Conservation (phyloP, 2,797 vertebrate species). For the Limnodromus scolopaceus region DNA sequence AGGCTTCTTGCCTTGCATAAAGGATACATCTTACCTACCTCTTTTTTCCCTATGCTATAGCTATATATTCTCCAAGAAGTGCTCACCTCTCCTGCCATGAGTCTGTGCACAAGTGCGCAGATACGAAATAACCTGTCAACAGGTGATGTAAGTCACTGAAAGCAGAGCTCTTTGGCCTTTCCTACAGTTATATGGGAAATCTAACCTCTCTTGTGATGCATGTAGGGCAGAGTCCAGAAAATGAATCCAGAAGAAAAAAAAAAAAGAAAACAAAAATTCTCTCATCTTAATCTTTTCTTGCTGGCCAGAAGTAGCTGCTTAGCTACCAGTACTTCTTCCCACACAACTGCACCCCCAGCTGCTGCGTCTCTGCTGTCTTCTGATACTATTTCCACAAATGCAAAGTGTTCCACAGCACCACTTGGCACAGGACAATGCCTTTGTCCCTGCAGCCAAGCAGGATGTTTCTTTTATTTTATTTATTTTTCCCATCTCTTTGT, state of each 20-base stretch:
- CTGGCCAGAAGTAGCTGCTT: background rate
- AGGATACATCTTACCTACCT: background rate
- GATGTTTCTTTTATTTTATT: background rate
- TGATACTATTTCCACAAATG: background rate
- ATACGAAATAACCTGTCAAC: background rate
- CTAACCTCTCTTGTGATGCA: background rate
- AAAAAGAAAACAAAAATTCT: no score
- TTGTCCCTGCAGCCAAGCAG: background rate
- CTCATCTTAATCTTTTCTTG: background rate
- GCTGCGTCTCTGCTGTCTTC: background rate
- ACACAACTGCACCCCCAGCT: background rate
- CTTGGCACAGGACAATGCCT: background rate
- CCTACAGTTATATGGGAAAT: background rate
- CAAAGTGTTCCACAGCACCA: rapidly evolving
- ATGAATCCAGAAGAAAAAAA: background rate
- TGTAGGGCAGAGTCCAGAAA: background rate
- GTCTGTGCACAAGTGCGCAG: background rate
- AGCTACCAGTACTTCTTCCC: background rate
- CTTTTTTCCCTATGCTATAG: background rate
- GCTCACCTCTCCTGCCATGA: background rate
- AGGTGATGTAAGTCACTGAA: background rate
- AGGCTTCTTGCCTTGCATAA: background rate
- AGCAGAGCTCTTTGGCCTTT: background rate
- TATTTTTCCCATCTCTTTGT: background rate
- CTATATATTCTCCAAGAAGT: background rate